Percentiles rank a stretch among this genome's conserved stretches.
Evolutionary conservation across 2,888 invertebrate species (phyloP).

Genomic region (Euproctis similis): DNA sequence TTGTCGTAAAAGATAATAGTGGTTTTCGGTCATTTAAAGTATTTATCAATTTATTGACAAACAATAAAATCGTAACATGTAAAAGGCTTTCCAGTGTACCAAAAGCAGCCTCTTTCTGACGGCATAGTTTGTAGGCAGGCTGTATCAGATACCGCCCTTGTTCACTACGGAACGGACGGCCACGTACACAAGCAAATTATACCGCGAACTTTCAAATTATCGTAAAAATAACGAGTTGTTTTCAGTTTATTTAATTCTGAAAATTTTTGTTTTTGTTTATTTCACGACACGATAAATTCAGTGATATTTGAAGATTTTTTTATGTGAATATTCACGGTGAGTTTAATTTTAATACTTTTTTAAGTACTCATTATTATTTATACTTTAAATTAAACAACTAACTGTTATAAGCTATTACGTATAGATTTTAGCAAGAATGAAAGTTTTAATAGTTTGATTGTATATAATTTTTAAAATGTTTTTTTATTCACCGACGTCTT

Average conservation of each 20-base stretch:
- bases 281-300: neutral
- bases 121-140: constrained; percentile 34
- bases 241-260: too few relatives aligned
- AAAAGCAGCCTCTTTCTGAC: constrained; percentile 31
- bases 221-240: constrained; percentile 18
- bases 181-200: constrained; percentile 19
- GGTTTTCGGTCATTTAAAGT: too few relatives aligned
- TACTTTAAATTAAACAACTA: too few relatives aligned
- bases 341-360: too few relatives aligned
- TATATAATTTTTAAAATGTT: neutral
- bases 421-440: neutral
- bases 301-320: neutral
- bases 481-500: constrained; percentile 17
- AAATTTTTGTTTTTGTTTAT: constrained; percentile 3
- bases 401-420: too few relatives aligned
- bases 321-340: neutral
- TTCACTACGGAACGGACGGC: constrained; percentile 34
- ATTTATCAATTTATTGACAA: neutral
- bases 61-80: constrained; percentile 24
- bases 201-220: constrained; percentile 28
- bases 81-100: constrained; percentile 27
- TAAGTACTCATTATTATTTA: too few relatives aligned
- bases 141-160: constrained; percentile 46
- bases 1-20: too few relatives aligned
- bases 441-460: neutral